Conservation (phyloP, 2,113 vertebrate genomes). For the Poeciliopsis retropinna region DNA sequence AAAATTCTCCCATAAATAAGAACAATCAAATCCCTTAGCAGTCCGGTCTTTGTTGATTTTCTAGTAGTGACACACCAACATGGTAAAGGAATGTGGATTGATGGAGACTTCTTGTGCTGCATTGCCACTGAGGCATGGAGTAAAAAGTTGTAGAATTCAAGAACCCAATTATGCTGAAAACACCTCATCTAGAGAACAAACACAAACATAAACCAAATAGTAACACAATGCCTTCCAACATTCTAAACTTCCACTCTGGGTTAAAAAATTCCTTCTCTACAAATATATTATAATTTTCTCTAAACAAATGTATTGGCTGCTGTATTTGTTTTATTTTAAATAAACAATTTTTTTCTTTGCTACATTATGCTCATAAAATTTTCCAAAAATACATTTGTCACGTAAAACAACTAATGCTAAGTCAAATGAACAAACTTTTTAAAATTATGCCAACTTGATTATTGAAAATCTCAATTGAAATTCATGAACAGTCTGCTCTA, state of each 20-base stretch:
- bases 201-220: constrained; percentile 45
- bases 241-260: neutral
- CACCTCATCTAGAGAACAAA: constrained; percentile 56
- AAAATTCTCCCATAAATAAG: constrained; percentile 50
- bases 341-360: too few relatives aligned
- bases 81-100: constrained; percentile 54
- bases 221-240: neutral
- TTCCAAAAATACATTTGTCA: constrained; percentile 40
- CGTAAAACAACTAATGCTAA: constrained; percentile 21
- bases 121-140: constrained; percentile 70
- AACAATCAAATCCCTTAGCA: constrained; percentile 54
- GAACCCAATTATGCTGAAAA: constrained; percentile 70
- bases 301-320: constrained; percentile 1
- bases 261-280: neutral
- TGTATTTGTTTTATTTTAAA: neutral
- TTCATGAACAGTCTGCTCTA: constrained; percentile 45
- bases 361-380: neutral
- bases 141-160: constrained; percentile 60
- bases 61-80: constrained; percentile 69
- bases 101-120: constrained; percentile 66
- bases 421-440: constrained; percentile 47
- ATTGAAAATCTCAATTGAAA: constrained; percentile 59
- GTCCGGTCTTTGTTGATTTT: constrained; percentile 60
- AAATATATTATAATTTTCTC: neutral
- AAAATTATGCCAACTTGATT: constrained; percentile 45